Conservation (phyloP, 2,797 vertebrate genomes). For the Gambelia wislizenii region DNA sequence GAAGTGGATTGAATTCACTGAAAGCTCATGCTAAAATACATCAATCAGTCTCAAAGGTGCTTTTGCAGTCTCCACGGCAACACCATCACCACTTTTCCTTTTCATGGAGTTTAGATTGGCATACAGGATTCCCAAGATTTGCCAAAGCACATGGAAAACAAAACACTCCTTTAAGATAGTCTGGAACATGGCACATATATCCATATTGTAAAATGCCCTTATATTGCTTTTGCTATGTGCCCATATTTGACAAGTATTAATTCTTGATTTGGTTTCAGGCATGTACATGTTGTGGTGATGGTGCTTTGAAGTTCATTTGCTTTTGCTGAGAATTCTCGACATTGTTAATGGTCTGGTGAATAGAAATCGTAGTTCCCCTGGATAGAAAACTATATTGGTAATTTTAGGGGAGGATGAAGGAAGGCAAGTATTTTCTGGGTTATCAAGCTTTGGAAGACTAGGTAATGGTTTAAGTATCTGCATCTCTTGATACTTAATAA, state of each 20-base stretch:
- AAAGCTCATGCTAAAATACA: too few species aligned
- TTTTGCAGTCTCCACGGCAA: too few species aligned
- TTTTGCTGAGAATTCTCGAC: background rate
- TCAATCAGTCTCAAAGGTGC: too few species aligned
- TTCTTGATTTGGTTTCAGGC: background rate
- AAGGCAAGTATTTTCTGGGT: background rate
- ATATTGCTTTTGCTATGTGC: background rate
- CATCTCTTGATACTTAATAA: background rate
- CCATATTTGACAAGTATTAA: background rate
- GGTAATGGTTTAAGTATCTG: background rate
- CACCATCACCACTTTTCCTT: too few species aligned
- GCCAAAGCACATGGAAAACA: too few species aligned
- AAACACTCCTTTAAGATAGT: too few species aligned
- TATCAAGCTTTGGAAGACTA: background rate
- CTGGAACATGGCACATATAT: too few species aligned
- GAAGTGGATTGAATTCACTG: too few species aligned
- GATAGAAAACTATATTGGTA: background rate
- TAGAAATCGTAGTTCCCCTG: background rate
- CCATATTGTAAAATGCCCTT: background rate
- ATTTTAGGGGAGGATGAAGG: background rate
- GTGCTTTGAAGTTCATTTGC: background rate
- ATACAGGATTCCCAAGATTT: background rate
- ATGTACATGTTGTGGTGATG: background rate
- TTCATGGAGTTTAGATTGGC: background rate
- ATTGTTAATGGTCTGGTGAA: background rate